phyloP scores from a whole-genome alignment of 2,797 vertebrate species.

The Sandelia bainsii region DNA sequence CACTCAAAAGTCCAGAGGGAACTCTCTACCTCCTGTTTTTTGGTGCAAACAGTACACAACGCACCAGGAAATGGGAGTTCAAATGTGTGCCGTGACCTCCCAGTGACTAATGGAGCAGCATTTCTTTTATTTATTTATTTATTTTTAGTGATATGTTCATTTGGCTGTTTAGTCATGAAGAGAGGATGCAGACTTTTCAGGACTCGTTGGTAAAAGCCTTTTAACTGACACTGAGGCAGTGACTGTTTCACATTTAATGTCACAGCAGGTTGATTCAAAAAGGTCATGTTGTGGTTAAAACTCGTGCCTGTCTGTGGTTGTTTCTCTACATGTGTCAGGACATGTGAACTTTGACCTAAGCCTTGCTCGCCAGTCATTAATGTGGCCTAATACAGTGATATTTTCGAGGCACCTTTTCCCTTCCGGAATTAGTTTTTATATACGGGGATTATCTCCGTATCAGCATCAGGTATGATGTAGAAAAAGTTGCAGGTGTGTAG shows the following conservation, averaged over 20 bases:
- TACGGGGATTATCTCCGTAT: conserved; percentile 53
- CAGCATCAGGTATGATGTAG: conserved; percentile 49
- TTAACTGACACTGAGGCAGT: conserved; percentile 70
- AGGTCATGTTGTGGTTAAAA: conserved; percentile 81
- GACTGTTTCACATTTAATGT: conserved; percentile 82
- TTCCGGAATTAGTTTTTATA: conserved; percentile 73
- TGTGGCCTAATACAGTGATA: conserved; percentile 76
- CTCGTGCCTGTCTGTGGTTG: conserved; percentile 85
- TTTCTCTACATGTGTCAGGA: conserved; percentile 81
- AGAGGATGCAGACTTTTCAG: conserved; percentile 64
- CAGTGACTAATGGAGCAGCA: conserved; percentile 57
- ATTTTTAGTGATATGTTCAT: conserved; percentile 51
- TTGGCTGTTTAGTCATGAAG: conserved; percentile 66
- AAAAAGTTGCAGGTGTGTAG: conserved; percentile 43
- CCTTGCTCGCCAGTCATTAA: conserved; percentile 75
- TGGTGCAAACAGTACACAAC: conserved; percentile 43
- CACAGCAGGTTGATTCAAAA: conserved; percentile 68
- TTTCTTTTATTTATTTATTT: conserved; percentile 45
- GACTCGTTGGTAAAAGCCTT: conserved; percentile 65
- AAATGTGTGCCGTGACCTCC: conserved; percentile 63
- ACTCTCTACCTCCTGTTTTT: conserved; percentile 56
- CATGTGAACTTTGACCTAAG: conserved; percentile 75
- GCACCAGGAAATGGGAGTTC: conserved; percentile 48
- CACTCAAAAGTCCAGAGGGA: conserved; percentile 62
- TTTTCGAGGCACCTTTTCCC: conserved; percentile 76